These are phyloP conservation scores for Lepus townsendii DNA, from an alignment of 2,797 vertebrate species.

Conservation along the genomic window DNA sequence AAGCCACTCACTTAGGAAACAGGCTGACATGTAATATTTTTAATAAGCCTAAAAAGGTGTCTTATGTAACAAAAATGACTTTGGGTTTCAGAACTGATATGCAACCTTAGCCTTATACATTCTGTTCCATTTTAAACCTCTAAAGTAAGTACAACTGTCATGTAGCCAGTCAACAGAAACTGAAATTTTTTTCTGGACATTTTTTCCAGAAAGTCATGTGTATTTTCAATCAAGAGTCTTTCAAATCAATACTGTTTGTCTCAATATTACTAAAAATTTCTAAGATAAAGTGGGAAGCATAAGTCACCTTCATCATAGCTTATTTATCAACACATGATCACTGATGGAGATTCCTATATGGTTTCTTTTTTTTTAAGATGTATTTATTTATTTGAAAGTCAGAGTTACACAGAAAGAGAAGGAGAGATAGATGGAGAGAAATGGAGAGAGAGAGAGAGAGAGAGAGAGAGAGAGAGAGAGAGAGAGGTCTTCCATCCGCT, in stretches of 20 bases:
- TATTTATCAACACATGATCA: background rate
- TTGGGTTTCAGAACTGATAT: conserved; percentile 23
- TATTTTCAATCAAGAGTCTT: conserved; percentile 37
- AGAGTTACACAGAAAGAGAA: too few relatives aligned
- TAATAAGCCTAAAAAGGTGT: conserved; percentile 13
- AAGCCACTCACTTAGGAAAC: conserved; percentile 51
- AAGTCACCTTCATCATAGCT: background rate
- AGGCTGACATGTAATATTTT: conserved; percentile 40
- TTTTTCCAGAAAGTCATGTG: conserved; percentile 57
- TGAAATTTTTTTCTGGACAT: background rate
- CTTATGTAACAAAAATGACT: conserved; percentile 46
- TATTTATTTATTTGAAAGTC: too few relatives aligned
- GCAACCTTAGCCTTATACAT: background rate
- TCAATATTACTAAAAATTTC: background rate
- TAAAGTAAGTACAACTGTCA: conserved; percentile 18
- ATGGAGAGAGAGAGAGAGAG: too few relatives aligned
- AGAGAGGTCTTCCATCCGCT: too few relatives aligned
- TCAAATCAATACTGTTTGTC: conserved; percentile 23
- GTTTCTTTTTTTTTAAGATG: background rate
- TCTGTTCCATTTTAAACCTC: conserved; percentile 47
- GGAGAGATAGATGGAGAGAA: too few relatives aligned
- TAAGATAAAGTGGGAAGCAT: background rate
- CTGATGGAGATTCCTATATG: background rate
- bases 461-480: too few relatives aligned
- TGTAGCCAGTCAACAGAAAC: background rate